Base-by-base conservation (phyloP, 2,888 invertebrate species). In the Drosophila macrospina region DNA sequence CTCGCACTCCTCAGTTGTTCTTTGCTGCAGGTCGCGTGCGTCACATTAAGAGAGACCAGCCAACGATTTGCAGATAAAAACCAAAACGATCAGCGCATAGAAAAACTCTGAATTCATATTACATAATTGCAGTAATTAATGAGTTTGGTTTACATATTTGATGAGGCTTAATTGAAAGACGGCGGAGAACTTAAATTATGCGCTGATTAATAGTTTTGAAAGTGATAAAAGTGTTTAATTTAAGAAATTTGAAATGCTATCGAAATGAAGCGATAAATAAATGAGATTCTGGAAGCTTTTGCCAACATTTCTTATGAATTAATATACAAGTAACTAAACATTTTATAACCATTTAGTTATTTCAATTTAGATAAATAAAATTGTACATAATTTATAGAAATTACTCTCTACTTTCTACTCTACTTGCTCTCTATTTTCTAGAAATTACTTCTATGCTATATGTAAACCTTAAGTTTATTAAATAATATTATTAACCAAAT, bases 61-160 rank as follows among this genome's bases (percentile, higher is more conserved):
- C 28, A 66, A 44, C 71, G 54, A 74, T 72, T 71, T 67, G 37
- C 45, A 55, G 72, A 72, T 70, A 74, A 66, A 65, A 54, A 64
- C 45, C 57, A 56, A 63, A 61, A 6, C 16, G 30, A 57, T 15
- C 39, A 51, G 13, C 48, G 28, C 56, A 48, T 51, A 57, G 52
- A 54, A 36, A 50, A 20, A 20, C 20, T 41, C n/a, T 54, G 41
- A 41, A 75, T 52, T 51, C 59, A 64, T 62, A 51, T 65, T 74
- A 60, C 65, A 65, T 88, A 84, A 84, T 84, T 84, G 86, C 70
- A 70, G 72, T 86, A 80, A 88, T 83, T 86, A 88, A 84, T 83
- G 86, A 74, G 80, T 66, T 70, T 66, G 69, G 76, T 73, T 84
- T 86, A 78, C 72, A 70, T 55, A 65, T 68, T 48, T 61, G 62